Percentiles rank a stretch among this genome's conserved stretches.
These are phyloP conservation scores for Platygyra sinensis DNA, from an alignment of 64 coral and sea anemone species.

Conservation along the genomic window DNA sequence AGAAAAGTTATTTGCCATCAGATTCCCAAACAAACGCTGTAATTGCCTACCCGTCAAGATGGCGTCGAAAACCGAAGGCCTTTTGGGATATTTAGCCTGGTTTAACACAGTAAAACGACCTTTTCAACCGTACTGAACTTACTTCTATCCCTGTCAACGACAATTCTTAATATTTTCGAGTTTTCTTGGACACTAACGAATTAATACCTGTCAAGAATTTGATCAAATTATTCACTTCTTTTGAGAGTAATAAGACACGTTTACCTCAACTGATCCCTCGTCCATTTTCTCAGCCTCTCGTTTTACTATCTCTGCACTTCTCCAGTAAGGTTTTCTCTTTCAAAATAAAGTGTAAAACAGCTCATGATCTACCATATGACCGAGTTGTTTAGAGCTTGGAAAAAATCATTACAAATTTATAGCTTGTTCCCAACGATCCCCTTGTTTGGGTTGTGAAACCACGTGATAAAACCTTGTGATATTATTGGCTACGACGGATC, in stretches of 20 bases:
- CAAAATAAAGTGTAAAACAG: neutral
- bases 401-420: slow-evolving; percentile 83
- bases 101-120: no score
- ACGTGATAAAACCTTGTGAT: slow-evolving; percentile 31
- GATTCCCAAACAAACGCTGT: no score
- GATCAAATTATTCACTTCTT: neutral
- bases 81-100: no score
- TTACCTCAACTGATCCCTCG: slow-evolving; percentile 67
- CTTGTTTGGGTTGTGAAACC: slow-evolving; percentile 24
- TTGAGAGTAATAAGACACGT: neutral
- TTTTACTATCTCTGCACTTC: neutral
- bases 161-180: no score
- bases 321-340: neutral
- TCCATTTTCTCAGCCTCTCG: slow-evolving; percentile 45
- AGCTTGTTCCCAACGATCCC: slow-evolving; percentile 67
- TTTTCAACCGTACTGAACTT: no score
- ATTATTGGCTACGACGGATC: slow-evolving; percentile 26
- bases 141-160: no score
- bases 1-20: no score
- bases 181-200: no score
- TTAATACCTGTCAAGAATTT: neutral
- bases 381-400: slow-evolving; percentile 1
- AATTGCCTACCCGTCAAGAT: no score
- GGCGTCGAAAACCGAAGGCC: no score
- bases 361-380: neutral